Percentiles rank a stretch among this genome's conserved stretches.
Evolutionary conservation across 2,797 vertebrate species (phyloP).

Genomic region (Euphonia xanthogaster): DNA sequence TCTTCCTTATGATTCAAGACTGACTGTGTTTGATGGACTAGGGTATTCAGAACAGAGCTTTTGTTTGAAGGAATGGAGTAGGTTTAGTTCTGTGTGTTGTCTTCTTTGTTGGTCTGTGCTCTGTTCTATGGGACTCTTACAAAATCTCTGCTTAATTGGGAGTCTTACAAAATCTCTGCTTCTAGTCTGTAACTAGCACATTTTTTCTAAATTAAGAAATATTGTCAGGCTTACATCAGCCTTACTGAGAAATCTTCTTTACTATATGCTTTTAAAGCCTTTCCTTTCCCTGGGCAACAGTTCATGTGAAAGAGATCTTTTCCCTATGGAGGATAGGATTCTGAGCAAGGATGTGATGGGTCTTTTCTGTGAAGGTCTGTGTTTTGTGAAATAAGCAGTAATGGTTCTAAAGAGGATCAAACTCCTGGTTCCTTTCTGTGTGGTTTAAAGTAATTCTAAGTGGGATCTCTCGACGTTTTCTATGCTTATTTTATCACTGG

Average conservation of each 20-base stretch:
- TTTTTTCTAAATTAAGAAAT: not conserved
- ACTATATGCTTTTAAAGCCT: not conserved
- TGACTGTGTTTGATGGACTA: not conserved
- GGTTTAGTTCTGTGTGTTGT: not conserved
- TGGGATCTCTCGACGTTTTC: not conserved
- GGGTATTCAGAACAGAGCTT: not conserved
- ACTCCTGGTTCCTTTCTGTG: not conserved
- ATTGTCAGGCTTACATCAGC: not conserved
- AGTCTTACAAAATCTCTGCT: not conserved
- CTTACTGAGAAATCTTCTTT: not conserved
- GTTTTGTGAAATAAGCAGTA: not conserved
- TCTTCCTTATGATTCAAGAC: not conserved
- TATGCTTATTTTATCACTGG: not conserved
- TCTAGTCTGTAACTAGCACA: not conserved
- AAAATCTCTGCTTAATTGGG: not conserved
- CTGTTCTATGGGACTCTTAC: not conserved
- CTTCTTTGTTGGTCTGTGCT: not conserved
- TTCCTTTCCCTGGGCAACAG: not conserved
- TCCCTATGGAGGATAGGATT: not conserved
- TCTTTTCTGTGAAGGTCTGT: not conserved
- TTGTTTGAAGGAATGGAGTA: not conserved
- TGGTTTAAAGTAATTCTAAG: not conserved
- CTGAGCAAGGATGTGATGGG: not conserved
- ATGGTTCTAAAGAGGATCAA: not conserved
- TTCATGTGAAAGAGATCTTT: not conserved